A percentile compares a stretch with the other conserved stretches of the same genome.
Conservation (phyloP, 2,113 vertebrate genomes). For the Ailuropoda melanoleuca region DNA sequence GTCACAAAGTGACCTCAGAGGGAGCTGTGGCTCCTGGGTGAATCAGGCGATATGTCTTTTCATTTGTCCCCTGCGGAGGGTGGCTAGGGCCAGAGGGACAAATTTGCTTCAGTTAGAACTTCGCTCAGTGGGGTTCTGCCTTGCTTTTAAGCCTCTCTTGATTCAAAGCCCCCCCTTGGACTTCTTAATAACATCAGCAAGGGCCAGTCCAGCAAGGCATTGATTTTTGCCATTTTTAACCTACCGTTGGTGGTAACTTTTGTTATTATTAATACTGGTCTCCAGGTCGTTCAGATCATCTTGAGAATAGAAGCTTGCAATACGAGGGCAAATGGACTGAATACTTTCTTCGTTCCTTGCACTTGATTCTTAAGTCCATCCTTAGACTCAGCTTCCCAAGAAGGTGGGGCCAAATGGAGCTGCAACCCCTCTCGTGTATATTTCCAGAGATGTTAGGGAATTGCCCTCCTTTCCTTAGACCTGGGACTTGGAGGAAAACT, state of each 20-base stretch:
- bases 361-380: neutral
- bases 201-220: accelerated
- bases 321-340: neutral
- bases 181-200: neutral
- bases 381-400: neutral
- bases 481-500: neutral
- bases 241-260: neutral
- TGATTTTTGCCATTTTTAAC: neutral
- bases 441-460: neutral
- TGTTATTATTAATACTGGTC: neutral
- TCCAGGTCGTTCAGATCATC: neutral
- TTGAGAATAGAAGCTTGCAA: neutral
- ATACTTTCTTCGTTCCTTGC: neutral
- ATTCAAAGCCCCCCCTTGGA: neutral
- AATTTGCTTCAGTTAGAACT: neutral
- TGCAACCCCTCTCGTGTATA: neutral
- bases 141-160: neutral
- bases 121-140: neutral
- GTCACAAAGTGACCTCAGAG: neutral
- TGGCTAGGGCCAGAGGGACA: neutral
- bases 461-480: neutral
- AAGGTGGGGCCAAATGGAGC: accelerated
- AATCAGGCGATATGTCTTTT: neutral
- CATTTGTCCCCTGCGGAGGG: neutral
- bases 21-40: neutral